Conservation (phyloP, 2,888 invertebrate genomes). For the Eustalomyia histrio region DNA sequence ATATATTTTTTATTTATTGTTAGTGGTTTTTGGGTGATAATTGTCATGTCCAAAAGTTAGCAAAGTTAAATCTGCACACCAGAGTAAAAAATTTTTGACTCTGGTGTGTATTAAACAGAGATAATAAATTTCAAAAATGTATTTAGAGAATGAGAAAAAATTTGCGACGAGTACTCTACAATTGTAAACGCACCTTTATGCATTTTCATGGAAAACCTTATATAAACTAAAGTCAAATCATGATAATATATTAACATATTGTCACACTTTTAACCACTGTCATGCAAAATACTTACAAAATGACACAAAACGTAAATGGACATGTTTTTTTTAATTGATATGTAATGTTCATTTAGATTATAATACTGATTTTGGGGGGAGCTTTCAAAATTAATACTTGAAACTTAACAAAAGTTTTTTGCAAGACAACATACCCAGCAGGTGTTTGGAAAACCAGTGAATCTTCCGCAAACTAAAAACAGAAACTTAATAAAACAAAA, state of each 20-base stretch:
- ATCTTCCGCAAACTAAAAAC: not conserved
- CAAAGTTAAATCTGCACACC: no score
- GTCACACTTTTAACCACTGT: not conserved
- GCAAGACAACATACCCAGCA: slow-evolving; percentile 40
- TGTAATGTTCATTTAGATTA: slow-evolving; percentile 20
- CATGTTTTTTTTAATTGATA: slow-evolving; percentile 45
- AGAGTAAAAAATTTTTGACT: no score
- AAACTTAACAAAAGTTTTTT: slow-evolving; percentile 13
- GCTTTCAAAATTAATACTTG: slow-evolving; percentile 22
- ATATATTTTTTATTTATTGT: no score
- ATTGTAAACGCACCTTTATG: no score
- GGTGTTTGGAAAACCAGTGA: slow-evolving; percentile 41
- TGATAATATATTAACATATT: not conserved
- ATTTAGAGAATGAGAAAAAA: no score
- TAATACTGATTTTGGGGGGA: slow-evolving; percentile 21
- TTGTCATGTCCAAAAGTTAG: no score
- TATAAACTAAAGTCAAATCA: not conserved
- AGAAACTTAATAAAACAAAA: not conserved
- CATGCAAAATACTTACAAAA: not conserved
- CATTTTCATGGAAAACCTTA: not conserved
- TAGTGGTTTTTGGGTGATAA: no score
- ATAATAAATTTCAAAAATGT: no score
- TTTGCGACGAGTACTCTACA: no score
- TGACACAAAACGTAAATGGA: not conserved
- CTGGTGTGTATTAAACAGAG: no score